These are phyloP conservation scores for Diorhabda sublineata DNA, from an alignment of 1,140 invertebrate genomes.

Conservation along the genomic window DNA sequence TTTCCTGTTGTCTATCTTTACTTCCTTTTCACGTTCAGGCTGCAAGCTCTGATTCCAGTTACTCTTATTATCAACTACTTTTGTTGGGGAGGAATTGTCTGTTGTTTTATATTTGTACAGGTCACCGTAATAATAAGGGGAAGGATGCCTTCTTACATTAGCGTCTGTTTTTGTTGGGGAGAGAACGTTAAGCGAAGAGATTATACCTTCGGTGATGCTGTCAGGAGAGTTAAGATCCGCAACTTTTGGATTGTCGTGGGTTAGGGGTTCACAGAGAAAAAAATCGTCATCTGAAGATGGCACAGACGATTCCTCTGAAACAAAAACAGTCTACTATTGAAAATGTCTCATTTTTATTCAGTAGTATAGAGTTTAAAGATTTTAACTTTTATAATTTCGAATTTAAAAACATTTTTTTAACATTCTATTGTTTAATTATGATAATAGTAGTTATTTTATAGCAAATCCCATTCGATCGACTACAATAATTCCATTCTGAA, in stretches of 20 bases:
- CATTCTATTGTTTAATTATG: too few relatives aligned
- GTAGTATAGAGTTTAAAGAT: too few relatives aligned
- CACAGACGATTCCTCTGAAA: slow-evolving; percentile 47
- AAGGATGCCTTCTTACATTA: slow-evolving; percentile 60
- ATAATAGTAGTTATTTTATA: too few relatives aligned
- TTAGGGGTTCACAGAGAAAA: slow-evolving; percentile 34
- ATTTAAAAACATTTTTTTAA: too few relatives aligned
- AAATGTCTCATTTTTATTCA: too few relatives aligned
- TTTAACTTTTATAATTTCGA: too few relatives aligned
- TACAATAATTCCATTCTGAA: too few relatives aligned
- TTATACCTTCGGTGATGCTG: slow-evolving; percentile 50
- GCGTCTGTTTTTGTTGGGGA: slow-evolving; percentile 30
- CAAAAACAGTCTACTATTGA: slow-evolving; percentile 3
- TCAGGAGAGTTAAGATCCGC: slow-evolving; percentile 51
- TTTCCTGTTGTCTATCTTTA: slow-evolving; percentile 25
- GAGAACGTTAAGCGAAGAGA: slow-evolving; percentile 43
- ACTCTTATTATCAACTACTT: slow-evolving; percentile 12
- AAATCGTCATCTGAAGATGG: slow-evolving; percentile 46
- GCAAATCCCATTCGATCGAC: too few relatives aligned
- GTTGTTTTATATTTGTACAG: slow-evolving; percentile 56
- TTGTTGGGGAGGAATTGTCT: slow-evolving; percentile 27
- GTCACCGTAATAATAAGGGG: slow-evolving; percentile 75
- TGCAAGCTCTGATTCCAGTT: slow-evolving; percentile 25
- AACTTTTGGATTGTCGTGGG: slow-evolving; percentile 35
- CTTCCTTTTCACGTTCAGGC: slow-evolving; percentile 19